Base-by-base conservation (phyloP, 37 sponge, comb jelly and placozoan species). In the Lycopodina hypogea region DNA sequence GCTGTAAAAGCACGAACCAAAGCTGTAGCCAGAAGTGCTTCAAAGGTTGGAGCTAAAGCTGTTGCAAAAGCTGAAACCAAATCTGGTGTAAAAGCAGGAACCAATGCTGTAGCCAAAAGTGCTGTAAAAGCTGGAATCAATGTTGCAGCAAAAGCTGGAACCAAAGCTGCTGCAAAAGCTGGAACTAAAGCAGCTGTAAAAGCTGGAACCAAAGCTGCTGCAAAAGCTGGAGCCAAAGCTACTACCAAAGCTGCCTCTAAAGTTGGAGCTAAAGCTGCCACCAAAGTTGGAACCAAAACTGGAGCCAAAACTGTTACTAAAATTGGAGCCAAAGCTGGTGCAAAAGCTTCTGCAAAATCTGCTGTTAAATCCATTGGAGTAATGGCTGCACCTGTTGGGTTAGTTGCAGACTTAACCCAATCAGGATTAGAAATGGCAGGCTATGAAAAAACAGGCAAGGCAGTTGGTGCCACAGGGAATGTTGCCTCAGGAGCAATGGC, bases 171-270 rank as follows among this genome's bases (percentile, higher is more conserved):
- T 12, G 42, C 42, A 1, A 42, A 70, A 17, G 45, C 23, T 26
- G 45, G 45, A 42, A 38, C 70, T 4, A 70, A 70, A 42, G 23
- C 23, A 21, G 70, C 70, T 41, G 26, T 15, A 11, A 70, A 70
- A 42, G 36, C 42, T 70, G 70, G 22, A 6, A 70, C 70, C 70
- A 70, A 70, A 70, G 70, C 70, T 22, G 70, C 70, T 12, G 42
- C 17, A 2, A 70, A 70, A 42, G n/a, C 23, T 22, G 70, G 45
- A 70, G 17, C 45, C 24, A 70, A 70, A 41, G 36, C 70, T 14
- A 58, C 34, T 8, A 55, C 74, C 8, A 74, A 74, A 74, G 58
- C 58, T 29, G 74, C 57, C 2, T 29, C 24, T 11, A 74, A 56
- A 26, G 56, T 7, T 21, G 58, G 57, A 38, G 28, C 74, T 9